Base-by-base conservation (phyloP, 2,888 invertebrate genomes). In the Blastobasis lacticolella region DNA sequence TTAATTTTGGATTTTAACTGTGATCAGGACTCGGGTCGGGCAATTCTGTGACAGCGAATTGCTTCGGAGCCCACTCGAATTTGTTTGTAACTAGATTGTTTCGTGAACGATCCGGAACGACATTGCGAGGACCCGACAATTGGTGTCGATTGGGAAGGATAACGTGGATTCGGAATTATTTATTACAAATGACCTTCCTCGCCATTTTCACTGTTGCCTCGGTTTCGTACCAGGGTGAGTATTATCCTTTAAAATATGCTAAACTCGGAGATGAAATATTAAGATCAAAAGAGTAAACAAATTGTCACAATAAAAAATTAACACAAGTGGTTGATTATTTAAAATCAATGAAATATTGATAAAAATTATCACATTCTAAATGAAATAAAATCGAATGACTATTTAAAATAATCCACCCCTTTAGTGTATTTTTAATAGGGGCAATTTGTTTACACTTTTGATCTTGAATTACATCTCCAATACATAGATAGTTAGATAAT, bases 201-300 rank as follows among this genome's bases (percentile, higher is more conserved):
- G 64, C 69, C 53, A 59, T 72, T 62, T 82, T 79, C 77, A 81
- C 75, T 49, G 57, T 81, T 56, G 48, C 73, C 2, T 56, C 66
- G 9, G 81, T 87, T 62, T 64, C 71, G 5, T 77, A 71, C 57
- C 86, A 86, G 64, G 78, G 86, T 84, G 62, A 82, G 82, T 79
- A 46, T 37, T 8, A 10, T n/a, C 37, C 23, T 1, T 6, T 47
- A 42, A 46, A 37, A 50, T 7, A 38, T 10, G 4, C n/a, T 45
- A 41, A 41, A 41, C 9, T 41, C 4, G 8, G 41, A 41, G 7
- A 23, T 23, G 23, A 23, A 23, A 23, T 23, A 2, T 23, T 23
- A 3, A 23, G 23, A 23, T 23, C 23, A 23, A 23, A 1, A 23
- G 23, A 23, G 23, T 23, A 23, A 23, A 1, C 23, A 23, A 23